A percentile compares a stretch with the other conserved stretches of the same genome.
Conservation (phyloP, 2,888 invertebrate genomes). For the Chrysolina americana region DNA sequence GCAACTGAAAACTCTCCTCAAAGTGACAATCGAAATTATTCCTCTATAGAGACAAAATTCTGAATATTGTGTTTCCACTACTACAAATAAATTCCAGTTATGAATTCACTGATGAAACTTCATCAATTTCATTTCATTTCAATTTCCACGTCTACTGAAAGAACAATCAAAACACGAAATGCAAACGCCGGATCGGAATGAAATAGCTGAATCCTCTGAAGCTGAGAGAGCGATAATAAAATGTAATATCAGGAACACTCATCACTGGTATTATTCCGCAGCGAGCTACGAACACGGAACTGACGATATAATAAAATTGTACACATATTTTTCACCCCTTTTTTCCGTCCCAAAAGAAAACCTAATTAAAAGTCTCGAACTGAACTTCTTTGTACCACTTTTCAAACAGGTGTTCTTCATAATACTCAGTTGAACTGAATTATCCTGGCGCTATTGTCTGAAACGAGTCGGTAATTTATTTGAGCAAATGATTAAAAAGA, state of each 20-base stretch:
- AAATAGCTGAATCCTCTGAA: background rate
- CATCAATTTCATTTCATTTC: background rate
- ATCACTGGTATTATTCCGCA: background rate
- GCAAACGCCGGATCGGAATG: background rate
- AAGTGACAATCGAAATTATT: too few relatives aligned
- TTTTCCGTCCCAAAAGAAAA: background rate
- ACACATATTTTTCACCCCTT: too few relatives aligned
- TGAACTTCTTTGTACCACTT: background rate
- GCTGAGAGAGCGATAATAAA: background rate
- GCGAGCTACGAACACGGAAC: background rate
- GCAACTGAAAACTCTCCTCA: too few relatives aligned
- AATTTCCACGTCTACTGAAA: background rate
- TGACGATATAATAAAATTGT: background rate
- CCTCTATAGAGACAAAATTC: too few relatives aligned
- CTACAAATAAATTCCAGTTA: too few relatives aligned
- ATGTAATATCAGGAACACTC: background rate
- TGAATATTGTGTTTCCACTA: too few relatives aligned
- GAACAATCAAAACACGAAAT: background rate
- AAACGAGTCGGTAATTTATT: background rate
- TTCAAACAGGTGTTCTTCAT: background rate
- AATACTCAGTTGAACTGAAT: background rate
- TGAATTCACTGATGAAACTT: background rate
- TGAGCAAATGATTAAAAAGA: conserved; percentile 19
- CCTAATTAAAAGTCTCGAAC: background rate
- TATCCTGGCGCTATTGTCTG: background rate